These are phyloP conservation scores for Arvicola amphibius DNA, from an alignment of 2,797 vertebrate genomes.

Conservation along the genomic window DNA sequence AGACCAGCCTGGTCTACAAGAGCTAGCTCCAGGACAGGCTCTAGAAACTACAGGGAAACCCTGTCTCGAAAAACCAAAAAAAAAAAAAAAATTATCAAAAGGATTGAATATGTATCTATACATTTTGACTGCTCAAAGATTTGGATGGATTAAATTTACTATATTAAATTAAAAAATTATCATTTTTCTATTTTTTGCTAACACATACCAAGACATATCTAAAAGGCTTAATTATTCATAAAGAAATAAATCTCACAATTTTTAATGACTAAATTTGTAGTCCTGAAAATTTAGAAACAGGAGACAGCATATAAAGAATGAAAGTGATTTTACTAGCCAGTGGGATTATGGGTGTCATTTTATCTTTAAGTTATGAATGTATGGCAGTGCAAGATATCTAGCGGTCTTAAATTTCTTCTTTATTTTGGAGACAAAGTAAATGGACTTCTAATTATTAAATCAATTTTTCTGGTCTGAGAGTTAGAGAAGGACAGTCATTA, in stretches of 20 bases:
- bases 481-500: not conserved
- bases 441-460: not conserved
- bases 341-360: not conserved
- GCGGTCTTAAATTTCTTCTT: not conserved
- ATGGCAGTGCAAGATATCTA: not conserved
- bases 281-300: not conserved
- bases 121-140: not conserved
- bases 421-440: not conserved
- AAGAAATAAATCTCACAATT: not conserved
- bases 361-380: not conserved
- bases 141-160: not conserved
- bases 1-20: no score
- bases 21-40: no score
- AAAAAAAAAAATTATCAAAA: not conserved
- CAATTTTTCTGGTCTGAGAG: not conserved
- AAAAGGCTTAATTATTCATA: not conserved
- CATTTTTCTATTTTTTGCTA: not conserved
- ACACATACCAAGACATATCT: not conserved
- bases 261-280: conserved; percentile 20
- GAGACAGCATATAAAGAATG: not conserved
- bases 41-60: no score
- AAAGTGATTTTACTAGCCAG: not conserved
- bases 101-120: not conserved
- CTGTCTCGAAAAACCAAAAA: no score
- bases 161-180: not conserved